phyloP scores from a whole-genome alignment of 30 jellyfish, hydroid and myxozoan genomes.

The Rhopilema esculentum region DNA sequence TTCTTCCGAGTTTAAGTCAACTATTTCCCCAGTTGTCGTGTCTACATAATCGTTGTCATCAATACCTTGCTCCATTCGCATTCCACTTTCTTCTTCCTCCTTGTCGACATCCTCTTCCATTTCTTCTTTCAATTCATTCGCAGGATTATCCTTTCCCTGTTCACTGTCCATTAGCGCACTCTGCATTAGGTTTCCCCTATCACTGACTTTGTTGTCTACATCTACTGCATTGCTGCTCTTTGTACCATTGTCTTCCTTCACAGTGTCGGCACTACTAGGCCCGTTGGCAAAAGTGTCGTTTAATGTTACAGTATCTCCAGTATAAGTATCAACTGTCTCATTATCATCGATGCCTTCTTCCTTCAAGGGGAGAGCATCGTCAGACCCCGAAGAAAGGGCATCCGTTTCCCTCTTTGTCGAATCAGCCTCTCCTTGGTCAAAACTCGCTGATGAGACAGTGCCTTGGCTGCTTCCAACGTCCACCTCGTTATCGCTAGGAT shows the following conservation, averaged over 20 bases:
- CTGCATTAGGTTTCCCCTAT: not conserved
- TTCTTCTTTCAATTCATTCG: not conserved
- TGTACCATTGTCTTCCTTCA: not conserved
- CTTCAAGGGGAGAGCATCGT: not conserved
- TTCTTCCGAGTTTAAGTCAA: not conserved
- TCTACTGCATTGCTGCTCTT: not conserved
- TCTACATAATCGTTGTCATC: constrained; percentile 22
- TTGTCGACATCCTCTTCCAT: not conserved
- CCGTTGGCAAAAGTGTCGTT: not conserved
- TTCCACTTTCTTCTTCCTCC: not conserved
- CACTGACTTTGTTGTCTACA: not conserved
- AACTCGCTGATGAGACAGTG: not conserved
- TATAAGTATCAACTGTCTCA: constrained; percentile 5
- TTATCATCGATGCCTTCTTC: not conserved
- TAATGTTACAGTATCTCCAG: not conserved
- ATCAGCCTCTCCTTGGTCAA: not conserved
- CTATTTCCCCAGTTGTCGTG: not conserved
- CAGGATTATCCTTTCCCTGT: not conserved
- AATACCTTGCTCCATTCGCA: not conserved
- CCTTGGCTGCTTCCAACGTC: not conserved
- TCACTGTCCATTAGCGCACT: not conserved
- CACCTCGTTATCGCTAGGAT: not conserved
- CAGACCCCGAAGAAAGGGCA: not conserved
- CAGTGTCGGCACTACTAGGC: not conserved
- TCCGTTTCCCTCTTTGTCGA: not conserved